Percentiles rank a stretch among this genome's conserved stretches.
These are phyloP conservation scores for Brevimyrus niger DNA, from an alignment of 2,113 vertebrate species.

Conservation along the genomic window DNA sequence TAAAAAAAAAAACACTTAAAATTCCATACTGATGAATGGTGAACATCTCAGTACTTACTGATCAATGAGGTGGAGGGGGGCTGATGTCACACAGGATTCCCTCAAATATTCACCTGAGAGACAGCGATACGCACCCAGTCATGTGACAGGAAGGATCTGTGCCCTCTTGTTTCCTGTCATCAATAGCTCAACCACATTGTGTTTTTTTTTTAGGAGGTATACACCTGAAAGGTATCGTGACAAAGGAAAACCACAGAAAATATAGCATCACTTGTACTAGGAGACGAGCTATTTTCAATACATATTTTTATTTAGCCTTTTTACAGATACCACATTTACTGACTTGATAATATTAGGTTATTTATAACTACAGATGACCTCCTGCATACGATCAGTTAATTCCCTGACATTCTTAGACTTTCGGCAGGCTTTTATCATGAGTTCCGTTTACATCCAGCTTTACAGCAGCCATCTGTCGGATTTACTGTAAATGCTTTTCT, in stretches of 20 bases:
- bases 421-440: background rate
- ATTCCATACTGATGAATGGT: background rate
- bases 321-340: background rate
- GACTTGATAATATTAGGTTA: background rate
- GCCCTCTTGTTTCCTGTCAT: background rate
- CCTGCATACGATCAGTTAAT: background rate
- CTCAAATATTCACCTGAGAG: background rate
- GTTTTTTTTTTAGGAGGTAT: background rate
- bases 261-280: background rate
- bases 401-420: background rate
- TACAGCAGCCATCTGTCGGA: background rate
- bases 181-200: background rate
- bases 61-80: background rate
- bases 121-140: background rate
- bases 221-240: background rate
- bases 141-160: background rate
- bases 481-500: background rate
- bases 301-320: background rate
- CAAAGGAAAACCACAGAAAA: background rate
- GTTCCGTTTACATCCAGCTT: background rate
- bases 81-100: background rate
- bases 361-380: background rate
- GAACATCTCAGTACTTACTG: background rate
- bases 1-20: background rate
- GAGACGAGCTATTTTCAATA: background rate